phyloP scores from a whole-genome alignment of 1,140 invertebrate genomes.

The Drosophila watanabei region DNA sequence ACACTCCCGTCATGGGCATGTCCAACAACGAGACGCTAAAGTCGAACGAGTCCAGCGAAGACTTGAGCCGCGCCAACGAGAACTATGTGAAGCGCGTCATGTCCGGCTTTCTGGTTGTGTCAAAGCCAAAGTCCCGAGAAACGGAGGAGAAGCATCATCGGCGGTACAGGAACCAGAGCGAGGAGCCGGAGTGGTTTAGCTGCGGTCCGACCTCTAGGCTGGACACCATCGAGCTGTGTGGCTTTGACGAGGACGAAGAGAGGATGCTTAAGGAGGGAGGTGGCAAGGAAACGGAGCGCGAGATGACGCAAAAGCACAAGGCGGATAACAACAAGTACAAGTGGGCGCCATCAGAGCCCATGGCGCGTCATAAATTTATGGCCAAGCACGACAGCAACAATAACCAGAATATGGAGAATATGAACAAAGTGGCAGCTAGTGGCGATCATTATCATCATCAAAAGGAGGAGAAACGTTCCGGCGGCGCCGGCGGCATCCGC shows the following conservation, averaged over 20 bases:
- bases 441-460: conserved; percentile 13
- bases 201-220: conserved; percentile 80
- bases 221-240: conserved; percentile 81
- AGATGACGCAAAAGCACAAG: conserved; percentile 56
- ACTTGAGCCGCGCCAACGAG: conserved; percentile 68
- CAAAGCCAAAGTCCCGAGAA: conserved; percentile 73
- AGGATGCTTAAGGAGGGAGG: conserved; percentile 49
- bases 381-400: conserved; percentile 66
- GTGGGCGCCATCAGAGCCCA: conserved; percentile 55
- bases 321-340: conserved; percentile 64
- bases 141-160: conserved; percentile 69
- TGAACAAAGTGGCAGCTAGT: conserved; percentile 48
- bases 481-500: conserved; percentile 17
- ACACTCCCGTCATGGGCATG: conserved; percentile 66
- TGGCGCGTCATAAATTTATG: conserved; percentile 49
- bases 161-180: conserved; percentile 72
- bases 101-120: conserved; percentile 79
- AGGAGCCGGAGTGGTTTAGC: conserved; percentile 83
- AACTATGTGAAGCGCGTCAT: conserved; percentile 82
- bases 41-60: conserved; percentile 69
- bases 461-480: conserved; percentile 57
- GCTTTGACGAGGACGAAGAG: conserved; percentile 80
- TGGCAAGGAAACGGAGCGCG: conserved; percentile 19
- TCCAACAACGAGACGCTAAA: conserved; percentile 61
- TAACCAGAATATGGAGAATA: conserved; percentile 59